phyloP scores from a whole-genome alignment of 2,113 vertebrate genomes.

The Phrynosoma blainvillii region DNA sequence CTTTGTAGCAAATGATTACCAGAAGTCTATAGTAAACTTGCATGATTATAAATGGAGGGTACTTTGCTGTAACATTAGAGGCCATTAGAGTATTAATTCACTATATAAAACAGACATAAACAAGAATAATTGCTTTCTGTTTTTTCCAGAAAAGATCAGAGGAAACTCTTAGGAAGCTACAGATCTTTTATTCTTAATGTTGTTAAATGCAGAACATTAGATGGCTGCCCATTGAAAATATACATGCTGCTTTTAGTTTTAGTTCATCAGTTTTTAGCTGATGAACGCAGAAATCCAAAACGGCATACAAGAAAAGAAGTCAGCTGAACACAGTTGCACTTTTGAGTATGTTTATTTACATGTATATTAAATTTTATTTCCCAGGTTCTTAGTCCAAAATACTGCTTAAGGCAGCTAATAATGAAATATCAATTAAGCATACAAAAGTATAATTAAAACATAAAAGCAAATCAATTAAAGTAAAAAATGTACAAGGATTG shows the following conservation, averaged over 20 bases:
- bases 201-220: conserved; percentile 48
- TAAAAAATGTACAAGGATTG: neutral
- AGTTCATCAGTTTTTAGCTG: neutral
- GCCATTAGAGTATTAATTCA: conserved; percentile 30
- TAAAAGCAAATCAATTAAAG: neutral
- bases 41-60: neutral
- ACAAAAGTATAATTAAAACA: neutral
- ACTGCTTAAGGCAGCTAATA: too few species aligned
- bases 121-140: conserved; percentile 23
- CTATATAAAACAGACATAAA: conserved; percentile 3
- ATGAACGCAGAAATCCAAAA: neutral
- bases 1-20: conserved; percentile 4
- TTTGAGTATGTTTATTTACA: neutral
- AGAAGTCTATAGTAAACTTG: neutral
- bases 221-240: conserved; percentile 38
- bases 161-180: conserved; percentile 51
- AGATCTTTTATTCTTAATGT: conserved; percentile 62
- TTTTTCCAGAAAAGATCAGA: conserved; percentile 35
- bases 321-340: neutral
- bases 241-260: neutral
- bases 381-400: too few species aligned
- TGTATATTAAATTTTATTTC: neutral
- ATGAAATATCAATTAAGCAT: too few species aligned
- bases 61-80: conserved; percentile 21
- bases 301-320: neutral